Base-by-base conservation (phyloP, 1,140 invertebrate species). In the Rhagoletis pomonella region DNA sequence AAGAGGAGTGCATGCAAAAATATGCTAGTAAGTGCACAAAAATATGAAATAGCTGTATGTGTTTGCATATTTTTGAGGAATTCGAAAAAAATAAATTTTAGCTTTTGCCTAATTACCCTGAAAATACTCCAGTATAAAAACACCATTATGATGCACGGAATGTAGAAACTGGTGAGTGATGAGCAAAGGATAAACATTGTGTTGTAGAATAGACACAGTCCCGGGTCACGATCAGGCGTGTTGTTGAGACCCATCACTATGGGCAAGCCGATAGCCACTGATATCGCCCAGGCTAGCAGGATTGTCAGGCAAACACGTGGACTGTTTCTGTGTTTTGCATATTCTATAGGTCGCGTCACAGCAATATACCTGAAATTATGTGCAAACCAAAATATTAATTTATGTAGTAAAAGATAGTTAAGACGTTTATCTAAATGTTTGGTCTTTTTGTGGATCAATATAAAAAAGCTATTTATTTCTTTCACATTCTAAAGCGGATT, bases 91-190 rank as follows among this genome's bases (percentile, higher is more conserved):
- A 50, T 4, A 9, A 44, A 7, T 77, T 77, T 50, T 44, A 59
- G 60, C 39, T 77, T 50, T 1, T 44, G 3, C 4, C 29, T 3
- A 87, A 94, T 95, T 92, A 98, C 97, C 96, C 96, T 97, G 94
- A 99, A 99, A 94, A 99, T 99, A 94, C 96, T 97, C 94, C 98
- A 99, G 93, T 99, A 99, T 50, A 99, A 96, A 93, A 98, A 98
- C 92, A 99, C 97, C 98, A 99, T 99, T 90, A 99, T 98, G 90
- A 99, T 96, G 93, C 98, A 99, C 5, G 99, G 99, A 91, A 99
- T 99, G 94, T 99, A 99, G 95, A 99, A 99, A 89, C 99, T 99
- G 86, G 97, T 97, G 90, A 99, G 95, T 67, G 98, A 99, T 12
- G 98, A 99, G 93, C 98, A 99, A 89, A 99, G 97, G 91, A 99